Evolutionary conservation across 2,113 vertebrate species (phyloP), one percentile per base, ranked within the genome.

Genomic region (Kobus ellipsiprymnus): DNA sequence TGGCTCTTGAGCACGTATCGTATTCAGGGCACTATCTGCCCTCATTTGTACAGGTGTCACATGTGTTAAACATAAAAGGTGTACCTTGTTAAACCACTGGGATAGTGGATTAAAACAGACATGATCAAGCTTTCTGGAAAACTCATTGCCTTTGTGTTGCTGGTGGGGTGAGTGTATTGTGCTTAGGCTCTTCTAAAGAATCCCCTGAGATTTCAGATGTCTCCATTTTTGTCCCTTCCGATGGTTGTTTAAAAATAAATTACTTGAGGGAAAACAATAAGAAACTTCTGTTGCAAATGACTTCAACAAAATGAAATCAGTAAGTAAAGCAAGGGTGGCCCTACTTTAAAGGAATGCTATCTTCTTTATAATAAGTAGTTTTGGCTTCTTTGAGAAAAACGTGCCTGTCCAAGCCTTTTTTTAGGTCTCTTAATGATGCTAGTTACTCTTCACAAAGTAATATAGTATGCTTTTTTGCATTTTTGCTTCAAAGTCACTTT

Each of bases 161-260:
- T 9, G 6, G 52, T 15, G 48, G 36, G 21, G 3, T 46, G 0
- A 0, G 33, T 1, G 11, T 8, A 30, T 44, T 15, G 48, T 4
- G 33, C 4, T n/a, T 1, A 3, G 54, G 50, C 2, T 57, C 15
- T 77, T 57, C 44, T 11, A 1, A 21, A 36, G 52, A 81, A 50
- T 5, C 5, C 8, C 4, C 2, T 1, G 59, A 93, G 5, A 80
- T 33, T 77, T 59, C 55, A 84, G 50, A 2, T 54, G 25, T 36
- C 80, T 83, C 46, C 19, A 12, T 19, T 30, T 80, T 25, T 54
- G 60, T 87, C 50, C 15, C 48, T 88, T 50, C 16, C 8, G 21
- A 59, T 29, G 12, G 48, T 10, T 60, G 15, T 33, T 83, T 8
- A 77, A 33, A 44, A 90, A 59, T 33, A 57, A 74, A 55, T 60